Percentiles rank a stretch among this genome's conserved stretches.
Evolutionary conservation across 2,797 vertebrate species (phyloP).

Genomic region (Lagorchestes hirsutus): DNA sequence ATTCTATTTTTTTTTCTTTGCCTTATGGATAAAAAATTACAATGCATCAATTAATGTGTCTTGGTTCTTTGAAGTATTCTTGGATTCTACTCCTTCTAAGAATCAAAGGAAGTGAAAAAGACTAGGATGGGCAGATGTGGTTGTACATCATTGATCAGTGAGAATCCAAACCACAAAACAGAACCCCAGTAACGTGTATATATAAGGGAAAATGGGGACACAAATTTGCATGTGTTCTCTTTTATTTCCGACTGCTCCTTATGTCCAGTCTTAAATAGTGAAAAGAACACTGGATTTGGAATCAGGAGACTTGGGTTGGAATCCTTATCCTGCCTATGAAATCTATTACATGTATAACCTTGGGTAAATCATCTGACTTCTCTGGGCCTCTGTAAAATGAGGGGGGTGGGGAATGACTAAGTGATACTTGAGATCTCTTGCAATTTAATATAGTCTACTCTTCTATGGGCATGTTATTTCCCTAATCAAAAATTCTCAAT

Average conservation of each 20-base stretch:
- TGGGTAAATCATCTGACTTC: not conserved
- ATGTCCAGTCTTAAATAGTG: not conserved
- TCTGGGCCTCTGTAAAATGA: not conserved
- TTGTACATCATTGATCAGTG: not conserved
- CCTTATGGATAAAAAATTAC: not conserved
- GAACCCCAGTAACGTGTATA: not conserved
- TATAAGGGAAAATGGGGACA: not conserved
- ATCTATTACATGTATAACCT: not conserved
- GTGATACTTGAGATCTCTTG: not conserved
- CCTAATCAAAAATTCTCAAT: not conserved
- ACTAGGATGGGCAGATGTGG: not conserved
- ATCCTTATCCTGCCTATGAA: not conserved
- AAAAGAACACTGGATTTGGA: not conserved
- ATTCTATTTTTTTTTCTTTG: not conserved
- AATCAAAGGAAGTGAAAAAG: not conserved
- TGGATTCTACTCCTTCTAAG: conserved; percentile 4
- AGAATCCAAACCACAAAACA: not conserved
- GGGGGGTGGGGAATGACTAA: not conserved
- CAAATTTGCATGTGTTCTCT: not conserved
- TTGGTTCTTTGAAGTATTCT: not conserved
- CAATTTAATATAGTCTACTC: not conserved
- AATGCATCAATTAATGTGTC: not conserved
- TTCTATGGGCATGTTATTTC: not conserved
- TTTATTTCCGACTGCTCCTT: conserved; percentile 4
- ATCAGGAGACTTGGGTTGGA: not conserved